Percentiles rank a stretch among this genome's conserved stretches.
These are phyloP conservation scores for Neogobius melanostomus DNA, from an alignment of 2,113 vertebrate species.

Conservation along the genomic window DNA sequence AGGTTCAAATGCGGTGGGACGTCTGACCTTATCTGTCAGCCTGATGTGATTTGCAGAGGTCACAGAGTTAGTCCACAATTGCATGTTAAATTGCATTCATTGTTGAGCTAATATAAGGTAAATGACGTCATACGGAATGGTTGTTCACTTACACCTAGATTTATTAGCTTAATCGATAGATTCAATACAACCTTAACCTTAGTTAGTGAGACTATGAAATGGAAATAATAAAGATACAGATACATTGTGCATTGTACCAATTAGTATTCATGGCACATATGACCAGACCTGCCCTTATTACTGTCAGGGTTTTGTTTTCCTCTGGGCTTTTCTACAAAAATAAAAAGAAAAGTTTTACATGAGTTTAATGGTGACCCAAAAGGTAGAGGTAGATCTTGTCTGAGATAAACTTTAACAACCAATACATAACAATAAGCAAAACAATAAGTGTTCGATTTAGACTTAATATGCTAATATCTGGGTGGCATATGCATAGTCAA, in stretches of 20 bases:
- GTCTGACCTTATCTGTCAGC: conserved; percentile 43
- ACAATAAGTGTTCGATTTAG: too few relatives aligned
- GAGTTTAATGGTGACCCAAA: not conserved
- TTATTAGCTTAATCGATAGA: too few relatives aligned
- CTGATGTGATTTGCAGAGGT: conserved; percentile 24
- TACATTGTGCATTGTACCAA: not conserved
- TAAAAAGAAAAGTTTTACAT: not conserved
- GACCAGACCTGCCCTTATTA: conserved; percentile 6
- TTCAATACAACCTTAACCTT: too few relatives aligned
- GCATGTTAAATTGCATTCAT: conserved; percentile 7
- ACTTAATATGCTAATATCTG: too few relatives aligned
- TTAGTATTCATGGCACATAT: conserved; percentile 13
- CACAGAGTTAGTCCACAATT: conserved; percentile 16
- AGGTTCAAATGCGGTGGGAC: conserved; percentile 17
- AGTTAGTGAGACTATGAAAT: not conserved
- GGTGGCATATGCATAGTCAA: too few relatives aligned
- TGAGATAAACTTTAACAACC: not conserved
- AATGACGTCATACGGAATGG: not conserved
- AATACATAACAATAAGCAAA: too few relatives aligned
- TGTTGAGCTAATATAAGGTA: not conserved
- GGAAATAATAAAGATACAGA: not conserved
- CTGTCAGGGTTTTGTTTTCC: not conserved
- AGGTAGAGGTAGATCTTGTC: not conserved
- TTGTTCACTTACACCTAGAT: not conserved
- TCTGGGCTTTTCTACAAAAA: not conserved